Evolutionary conservation across 2,888 invertebrate genomes (phyloP), one percentile per base, ranked within the genome.

Genomic region (Isoperla grammatica): DNA sequence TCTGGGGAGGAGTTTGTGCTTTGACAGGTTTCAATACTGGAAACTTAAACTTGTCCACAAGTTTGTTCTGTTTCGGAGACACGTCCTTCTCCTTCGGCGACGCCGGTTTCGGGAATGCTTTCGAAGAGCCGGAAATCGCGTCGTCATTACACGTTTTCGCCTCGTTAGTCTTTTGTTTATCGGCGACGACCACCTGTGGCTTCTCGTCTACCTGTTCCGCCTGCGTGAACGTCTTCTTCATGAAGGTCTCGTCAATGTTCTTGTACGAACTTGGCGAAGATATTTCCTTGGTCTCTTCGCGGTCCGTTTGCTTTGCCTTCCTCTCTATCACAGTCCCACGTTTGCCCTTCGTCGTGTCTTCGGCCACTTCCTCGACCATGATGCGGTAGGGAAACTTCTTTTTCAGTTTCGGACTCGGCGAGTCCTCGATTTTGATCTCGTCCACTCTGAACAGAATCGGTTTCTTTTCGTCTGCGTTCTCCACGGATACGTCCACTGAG

Each of bases 361-460:
- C 45, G 42, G 56, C 4, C 13, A 29, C 23, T 22, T 29, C 56
- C 48, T 62, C 62, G 6, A 62, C 60, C 19, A 55, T 54, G 17
- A 61, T 55, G 13, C 56, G 58, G 37, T 60, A 62, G n/a, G 50
- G 58, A 29, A 57, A 43, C 37, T 54, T 54, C 23, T 56, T 53
- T 3, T 60, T 29, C 9, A 29, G 29, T 12, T 50, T 45, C 2
- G 59, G 56, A 2, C 48, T 39, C 0, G 45, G 49, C 2, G 49
- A 42, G 39, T 61, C 61, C 40, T 61, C 63, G 17, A 61, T 58
- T 20, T 49, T 53, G 9, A 61, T 53, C 6, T 61, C 60, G 6
- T 61, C 61, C 2, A 63, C 61, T 15, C 55, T 20, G 46, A 60
- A 59, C 40, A 60, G 46, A 13, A 17, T 13, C 37, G 35, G 29